These are phyloP conservation scores for Epinotia ramella DNA, from an alignment of 2,888 invertebrate species.

Conservation along the genomic window DNA sequence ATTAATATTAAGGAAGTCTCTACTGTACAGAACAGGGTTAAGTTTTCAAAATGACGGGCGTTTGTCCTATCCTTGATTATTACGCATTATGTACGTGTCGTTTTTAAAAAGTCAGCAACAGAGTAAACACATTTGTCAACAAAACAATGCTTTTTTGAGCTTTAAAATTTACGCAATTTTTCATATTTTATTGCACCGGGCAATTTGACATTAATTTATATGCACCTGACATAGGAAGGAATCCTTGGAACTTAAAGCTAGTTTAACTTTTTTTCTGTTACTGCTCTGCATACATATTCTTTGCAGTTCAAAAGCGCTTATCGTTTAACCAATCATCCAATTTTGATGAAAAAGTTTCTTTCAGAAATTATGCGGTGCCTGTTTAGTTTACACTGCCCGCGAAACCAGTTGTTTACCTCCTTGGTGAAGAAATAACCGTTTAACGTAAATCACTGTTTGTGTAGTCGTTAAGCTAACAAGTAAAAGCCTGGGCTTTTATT, in stretches of 20 bases:
- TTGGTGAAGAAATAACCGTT: slow-evolving; percentile 42
- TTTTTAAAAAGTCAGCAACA: too few species aligned
- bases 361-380: slow-evolving; percentile 64
- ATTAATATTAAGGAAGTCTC: too few species aligned
- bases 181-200: too few species aligned
- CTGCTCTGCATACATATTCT: slow-evolving; percentile 20
- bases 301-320: slow-evolving; percentile 45
- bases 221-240: background rate
- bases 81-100: too few species aligned
- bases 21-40: too few species aligned
- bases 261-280: background rate
- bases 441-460: slow-evolving; percentile 10
- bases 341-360: slow-evolving; percentile 64
- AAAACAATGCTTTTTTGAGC: too few species aligned
- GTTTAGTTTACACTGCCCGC: slow-evolving; percentile 68
- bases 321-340: slow-evolving; percentile 71
- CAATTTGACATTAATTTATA: background rate
- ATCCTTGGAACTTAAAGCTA: too few species aligned
- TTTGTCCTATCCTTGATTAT: too few species aligned
- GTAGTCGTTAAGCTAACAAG: background rate
- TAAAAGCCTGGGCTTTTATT: slow-evolving; percentile 1
- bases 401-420: slow-evolving; percentile 58
- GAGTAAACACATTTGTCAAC: too few species aligned
- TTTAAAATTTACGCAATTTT: too few species aligned
- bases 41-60: too few species aligned